Conservation (phyloP, 2,113 vertebrate genomes). For the Planiliza haematocheilus region DNA sequence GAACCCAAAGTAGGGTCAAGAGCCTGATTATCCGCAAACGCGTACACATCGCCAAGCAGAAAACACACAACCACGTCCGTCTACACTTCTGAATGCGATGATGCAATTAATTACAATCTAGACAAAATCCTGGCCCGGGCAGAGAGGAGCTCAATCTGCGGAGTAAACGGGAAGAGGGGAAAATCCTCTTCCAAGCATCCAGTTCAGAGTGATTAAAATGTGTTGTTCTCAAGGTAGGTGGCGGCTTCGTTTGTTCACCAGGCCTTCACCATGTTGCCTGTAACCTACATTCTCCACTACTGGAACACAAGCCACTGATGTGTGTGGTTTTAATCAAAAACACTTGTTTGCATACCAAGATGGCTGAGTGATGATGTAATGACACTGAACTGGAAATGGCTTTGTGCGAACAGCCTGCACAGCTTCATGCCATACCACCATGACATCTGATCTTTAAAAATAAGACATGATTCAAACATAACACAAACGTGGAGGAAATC, state of each 20-base stretch:
- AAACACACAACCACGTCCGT: neutral
- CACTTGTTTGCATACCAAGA: constrained; percentile 73
- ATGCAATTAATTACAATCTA: constrained; percentile 12
- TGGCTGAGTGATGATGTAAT: constrained; percentile 77
- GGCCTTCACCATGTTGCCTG: neutral
- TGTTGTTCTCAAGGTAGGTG: neutral
- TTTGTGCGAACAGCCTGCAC: constrained; percentile 42
- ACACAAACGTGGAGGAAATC: neutral
- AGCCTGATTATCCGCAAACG: neutral
- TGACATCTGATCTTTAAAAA: neutral
- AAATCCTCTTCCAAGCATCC: neutral
- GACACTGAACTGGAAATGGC: constrained; percentile 55
- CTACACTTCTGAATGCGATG: neutral
- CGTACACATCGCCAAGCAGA: constrained; percentile 1
- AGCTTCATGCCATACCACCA: neutral
- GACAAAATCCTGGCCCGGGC: constrained; percentile 12
- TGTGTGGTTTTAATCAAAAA: constrained; percentile 58
- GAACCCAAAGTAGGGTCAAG: neutral
- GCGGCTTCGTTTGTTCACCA: neutral
- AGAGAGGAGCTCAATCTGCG: neutral
- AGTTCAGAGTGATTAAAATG: neutral
- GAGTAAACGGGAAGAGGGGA: neutral
- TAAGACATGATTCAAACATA: neutral
- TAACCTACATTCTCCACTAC: constrained; percentile 7
- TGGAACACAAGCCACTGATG: constrained; percentile 17